Evolutionary conservation across 92 coral and sea anemone genomes (phyloP), one percentile per base, ranked within the genome.

Genomic region (Actinernus sp.): DNA sequence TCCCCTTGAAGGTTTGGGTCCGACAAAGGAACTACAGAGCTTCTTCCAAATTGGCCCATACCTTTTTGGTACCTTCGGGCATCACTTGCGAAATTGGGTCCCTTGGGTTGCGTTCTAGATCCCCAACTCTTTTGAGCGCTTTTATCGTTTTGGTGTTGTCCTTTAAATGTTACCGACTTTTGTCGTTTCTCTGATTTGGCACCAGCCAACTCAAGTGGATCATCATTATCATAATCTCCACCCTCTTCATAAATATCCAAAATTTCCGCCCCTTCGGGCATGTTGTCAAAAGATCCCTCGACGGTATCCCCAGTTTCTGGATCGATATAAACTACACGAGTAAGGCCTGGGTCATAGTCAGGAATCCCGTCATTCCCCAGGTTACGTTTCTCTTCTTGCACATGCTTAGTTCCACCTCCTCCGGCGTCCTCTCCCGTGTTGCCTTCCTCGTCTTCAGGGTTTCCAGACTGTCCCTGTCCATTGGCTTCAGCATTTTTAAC

Each of bases 251-350:
- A 50, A 17, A 60, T 85, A 33, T 73, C 62, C 0, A 86, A 44
- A 21, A 90, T 65, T 47, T 90, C 84, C 12, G 85, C 88, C 1
- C 64, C 81, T 36, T 74, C 75, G 26, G 92, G 96, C 21, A 85
- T 68, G 44, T 90, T 86, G 45, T 72, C 57, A 20, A 57, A 56
- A 12, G 78, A 48, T n/a, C 77, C 61, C 41, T 73, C 72, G 25
- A 84, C 50, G 2, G 88, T 46, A 3, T 79, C 73, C 10, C 96
- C 96, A 2, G 88, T 78, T 19, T 80, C 86, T 3, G 92, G 96
- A 26, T 86, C 88, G 6, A 64, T 32, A 51, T 85, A 80, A 20
- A 65, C 74, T 31, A 85, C 92, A 26, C 52, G 76, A 14, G 56
- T 28, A 1, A 60, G 2, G 30, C 63, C 76, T 13, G 63, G 55